Evolutionary conservation across 2,113 vertebrate species (phyloP).

Genomic region (Octodon degus): DNA sequence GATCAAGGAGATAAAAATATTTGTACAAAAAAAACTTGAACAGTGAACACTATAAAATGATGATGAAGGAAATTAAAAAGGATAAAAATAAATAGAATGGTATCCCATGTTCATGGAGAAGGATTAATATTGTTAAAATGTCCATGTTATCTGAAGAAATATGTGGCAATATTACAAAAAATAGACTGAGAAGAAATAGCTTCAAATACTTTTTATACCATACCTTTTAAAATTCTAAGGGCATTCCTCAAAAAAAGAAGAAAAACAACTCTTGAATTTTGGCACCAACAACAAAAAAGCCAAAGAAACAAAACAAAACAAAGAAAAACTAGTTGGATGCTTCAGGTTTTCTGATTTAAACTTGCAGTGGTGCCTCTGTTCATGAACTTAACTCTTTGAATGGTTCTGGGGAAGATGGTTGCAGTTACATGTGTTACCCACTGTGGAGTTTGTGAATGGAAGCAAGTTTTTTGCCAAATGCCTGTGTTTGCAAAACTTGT

Average conservation of each 20-base stretch:
- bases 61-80: neutral
- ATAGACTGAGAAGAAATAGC: neutral
- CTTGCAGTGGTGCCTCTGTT: neutral
- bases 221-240: neutral
- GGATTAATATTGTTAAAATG: neutral
- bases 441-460: neutral
- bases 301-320: neutral
- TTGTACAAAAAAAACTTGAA: neutral
- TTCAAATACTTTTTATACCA: neutral
- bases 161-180: neutral
- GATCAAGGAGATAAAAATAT: neutral
- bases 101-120: neutral
- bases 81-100: neutral
- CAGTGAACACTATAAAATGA: neutral
- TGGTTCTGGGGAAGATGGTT: neutral
- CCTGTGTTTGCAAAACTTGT: neutral
- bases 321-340: neutral
- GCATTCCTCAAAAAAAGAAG: neutral
- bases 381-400: neutral
- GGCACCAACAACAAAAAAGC: neutral
- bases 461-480: neutral
- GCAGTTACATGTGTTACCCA: neutral
- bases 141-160: neutral
- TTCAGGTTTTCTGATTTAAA: neutral
- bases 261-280: neutral